Evolutionary conservation across 2,888 invertebrate genomes (phyloP).

Genomic region (Dysmachus trigonus): DNA sequence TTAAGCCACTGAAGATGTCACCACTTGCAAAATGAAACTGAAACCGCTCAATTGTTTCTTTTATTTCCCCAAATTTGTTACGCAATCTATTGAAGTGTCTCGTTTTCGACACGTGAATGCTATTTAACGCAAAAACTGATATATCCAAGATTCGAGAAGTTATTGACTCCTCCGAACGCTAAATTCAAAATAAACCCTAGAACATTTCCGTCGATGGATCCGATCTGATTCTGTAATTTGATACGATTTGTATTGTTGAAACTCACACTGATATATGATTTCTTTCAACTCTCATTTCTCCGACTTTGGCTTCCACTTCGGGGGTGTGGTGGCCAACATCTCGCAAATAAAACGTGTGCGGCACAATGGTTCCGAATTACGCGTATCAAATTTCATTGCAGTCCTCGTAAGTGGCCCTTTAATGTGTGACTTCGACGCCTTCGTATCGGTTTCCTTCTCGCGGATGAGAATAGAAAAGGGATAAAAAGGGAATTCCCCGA

Average conservation of each 20-base stretch:
- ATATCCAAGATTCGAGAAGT: neutral
- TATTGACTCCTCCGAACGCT: neutral
- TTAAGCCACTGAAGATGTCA: neutral
- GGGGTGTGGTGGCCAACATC: neutral
- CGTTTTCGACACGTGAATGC: neutral
- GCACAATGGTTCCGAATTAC: constrained; percentile 2
- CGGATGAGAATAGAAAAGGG: neutral
- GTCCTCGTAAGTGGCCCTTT: neutral
- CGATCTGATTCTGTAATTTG: neutral
- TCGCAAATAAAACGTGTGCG: constrained; percentile 1
- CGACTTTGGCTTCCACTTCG: neutral
- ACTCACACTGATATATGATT: neutral
- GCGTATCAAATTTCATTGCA: constrained; percentile 14
- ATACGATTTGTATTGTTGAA: constrained; percentile 21
- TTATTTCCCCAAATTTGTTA: neutral
- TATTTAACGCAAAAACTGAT: constrained; percentile 17
- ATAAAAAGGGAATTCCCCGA: neutral
- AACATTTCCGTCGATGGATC: neutral
- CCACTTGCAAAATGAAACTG: neutral
- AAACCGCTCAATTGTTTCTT: neutral
- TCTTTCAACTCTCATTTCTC: neutral
- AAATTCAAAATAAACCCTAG: neutral
- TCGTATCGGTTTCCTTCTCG: neutral
- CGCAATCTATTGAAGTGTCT: neutral
- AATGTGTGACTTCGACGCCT: constrained; percentile 27